Conservation (phyloP, 2,888 invertebrate genomes). For the Halictus quadricinctus region DNA sequence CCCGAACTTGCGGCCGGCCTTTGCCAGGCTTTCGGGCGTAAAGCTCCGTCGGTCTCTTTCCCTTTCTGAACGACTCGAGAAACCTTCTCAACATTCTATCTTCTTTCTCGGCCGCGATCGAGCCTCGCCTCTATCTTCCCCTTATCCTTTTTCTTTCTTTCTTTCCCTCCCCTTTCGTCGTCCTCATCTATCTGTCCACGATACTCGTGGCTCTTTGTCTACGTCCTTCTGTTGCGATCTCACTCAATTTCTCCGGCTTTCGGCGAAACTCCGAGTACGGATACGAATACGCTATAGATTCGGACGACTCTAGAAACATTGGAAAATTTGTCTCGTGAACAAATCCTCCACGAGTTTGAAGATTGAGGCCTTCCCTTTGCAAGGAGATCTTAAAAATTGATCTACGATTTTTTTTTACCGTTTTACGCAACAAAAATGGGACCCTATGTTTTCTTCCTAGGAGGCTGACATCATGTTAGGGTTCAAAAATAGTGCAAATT, state of each 20-base stretch:
- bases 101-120: neutral
- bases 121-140: neutral
- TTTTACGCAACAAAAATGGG: too few relatives aligned
- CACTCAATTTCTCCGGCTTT: neutral
- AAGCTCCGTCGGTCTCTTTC: conserved; percentile 37
- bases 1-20: conserved; percentile 64
- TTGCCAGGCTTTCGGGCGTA: conserved; percentile 60
- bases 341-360: too few relatives aligned
- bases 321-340: neutral
- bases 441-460: too few relatives aligned
- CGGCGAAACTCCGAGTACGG: too few relatives aligned
- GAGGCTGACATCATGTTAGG: too few relatives aligned
- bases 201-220: neutral
- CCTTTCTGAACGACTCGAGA: conserved; percentile 20
- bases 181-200: neutral
- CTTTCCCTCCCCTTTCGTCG: neutral
- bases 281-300: neutral
- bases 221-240: too few relatives aligned
- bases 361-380: too few relatives aligned
- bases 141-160: neutral
- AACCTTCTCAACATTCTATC: conserved; percentile 22
- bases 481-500: too few relatives aligned
- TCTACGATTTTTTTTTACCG: too few relatives aligned
- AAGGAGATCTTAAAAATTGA: too few relatives aligned
- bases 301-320: neutral